Percentiles rank a stretch among this genome's conserved stretches.
These are phyloP conservation scores for Sinonovacula constricta DNA, from an alignment of 1,140 invertebrate species.

Conservation along the genomic window DNA sequence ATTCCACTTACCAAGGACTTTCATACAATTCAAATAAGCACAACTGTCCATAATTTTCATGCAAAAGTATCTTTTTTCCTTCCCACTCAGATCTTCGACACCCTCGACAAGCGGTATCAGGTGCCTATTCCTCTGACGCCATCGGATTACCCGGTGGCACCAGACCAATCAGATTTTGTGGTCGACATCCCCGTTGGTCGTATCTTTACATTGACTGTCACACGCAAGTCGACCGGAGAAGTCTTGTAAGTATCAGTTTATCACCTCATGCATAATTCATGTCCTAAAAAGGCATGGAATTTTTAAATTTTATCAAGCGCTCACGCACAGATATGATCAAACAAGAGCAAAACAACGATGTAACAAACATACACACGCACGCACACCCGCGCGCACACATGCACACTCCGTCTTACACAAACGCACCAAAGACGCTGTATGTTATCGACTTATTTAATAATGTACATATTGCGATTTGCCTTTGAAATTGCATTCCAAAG, in stretches of 20 bases:
- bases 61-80: neutral
- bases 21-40: no score
- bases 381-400: no score
- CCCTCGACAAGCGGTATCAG: constrained; percentile 72
- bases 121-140: constrained; percentile 65
- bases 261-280: no score
- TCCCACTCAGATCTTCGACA: constrained; percentile 68
- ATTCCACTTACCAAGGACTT: no score
- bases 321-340: neutral
- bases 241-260: constrained; percentile 61
- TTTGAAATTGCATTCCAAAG: no score
- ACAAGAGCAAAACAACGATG: neutral
- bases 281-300: neutral
- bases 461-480: no score
- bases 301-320: neutral
- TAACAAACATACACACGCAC: no score
- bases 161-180: constrained; percentile 56
- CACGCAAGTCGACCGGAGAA: constrained; percentile 67
- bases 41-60: no score
- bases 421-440: neutral
- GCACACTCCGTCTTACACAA: neutral
- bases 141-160: neutral
- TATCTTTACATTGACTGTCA: constrained; percentile 75
- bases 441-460: no score
- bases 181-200: constrained; percentile 53